phyloP scores from a whole-genome alignment of 2,113 vertebrate genomes.

The Genyomyrus donnyi region DNA sequence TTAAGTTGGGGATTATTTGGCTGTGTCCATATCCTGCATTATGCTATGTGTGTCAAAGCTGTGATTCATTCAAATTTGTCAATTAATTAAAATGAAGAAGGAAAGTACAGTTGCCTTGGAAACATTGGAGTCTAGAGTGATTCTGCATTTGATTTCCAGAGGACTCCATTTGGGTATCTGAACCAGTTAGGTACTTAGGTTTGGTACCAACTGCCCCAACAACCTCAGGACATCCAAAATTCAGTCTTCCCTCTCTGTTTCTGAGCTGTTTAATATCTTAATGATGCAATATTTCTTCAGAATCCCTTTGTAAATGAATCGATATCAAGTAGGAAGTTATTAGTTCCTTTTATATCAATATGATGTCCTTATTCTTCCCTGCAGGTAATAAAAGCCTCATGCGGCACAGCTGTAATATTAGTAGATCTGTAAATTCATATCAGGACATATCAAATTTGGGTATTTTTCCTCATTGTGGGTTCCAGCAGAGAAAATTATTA shows the following conservation, averaged over 20 bases:
- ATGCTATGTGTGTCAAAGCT: not conserved
- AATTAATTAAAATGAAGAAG: not conserved
- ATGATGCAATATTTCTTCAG: not conserved
- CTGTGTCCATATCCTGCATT: not conserved
- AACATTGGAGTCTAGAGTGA: not conserved
- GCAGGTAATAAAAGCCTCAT: not conserved
- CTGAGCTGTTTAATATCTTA: not conserved
- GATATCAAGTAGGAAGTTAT: not conserved
- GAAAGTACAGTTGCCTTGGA: not conserved
- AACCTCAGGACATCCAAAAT: not conserved
- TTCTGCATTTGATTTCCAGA: not conserved
- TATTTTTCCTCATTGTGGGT: not conserved
- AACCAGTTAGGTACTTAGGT: not conserved
- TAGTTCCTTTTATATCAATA: not conserved
- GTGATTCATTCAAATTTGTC: not conserved
- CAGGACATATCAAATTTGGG: not conserved
- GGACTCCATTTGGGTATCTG: not conserved
- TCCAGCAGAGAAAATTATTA: slow-evolving; percentile 1
- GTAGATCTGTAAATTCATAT: not conserved
- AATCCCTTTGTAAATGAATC: not conserved
- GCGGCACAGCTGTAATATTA: not conserved
- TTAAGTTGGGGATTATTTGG: not conserved
- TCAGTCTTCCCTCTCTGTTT: not conserved
- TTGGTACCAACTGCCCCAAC: not conserved
- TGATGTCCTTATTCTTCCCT: not conserved